A percentile compares a stretch with the other conserved stretches of the same genome.
Conservation (phyloP, 2,797 vertebrate genomes). For the Echeneis naucrates region DNA sequence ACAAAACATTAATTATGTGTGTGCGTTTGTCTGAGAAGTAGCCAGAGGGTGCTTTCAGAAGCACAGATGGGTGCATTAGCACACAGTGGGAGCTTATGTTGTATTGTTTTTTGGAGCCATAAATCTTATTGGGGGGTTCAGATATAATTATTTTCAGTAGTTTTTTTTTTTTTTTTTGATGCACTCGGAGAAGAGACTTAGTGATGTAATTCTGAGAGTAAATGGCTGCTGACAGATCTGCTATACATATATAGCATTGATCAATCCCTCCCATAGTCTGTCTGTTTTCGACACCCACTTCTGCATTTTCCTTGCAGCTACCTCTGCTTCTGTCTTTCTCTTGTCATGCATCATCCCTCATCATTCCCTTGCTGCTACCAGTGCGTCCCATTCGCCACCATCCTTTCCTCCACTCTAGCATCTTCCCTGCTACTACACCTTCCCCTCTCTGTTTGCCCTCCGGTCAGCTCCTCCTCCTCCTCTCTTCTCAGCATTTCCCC, state of each 20-base stretch:
- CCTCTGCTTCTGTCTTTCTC: slow-evolving; percentile 24
- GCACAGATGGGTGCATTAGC: slow-evolving; percentile 41
- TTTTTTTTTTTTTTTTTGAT: slow-evolving; percentile 42
- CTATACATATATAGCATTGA: slow-evolving; percentile 14
- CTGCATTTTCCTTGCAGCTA: slow-evolving; percentile 5
- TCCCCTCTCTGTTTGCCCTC: slow-evolving; percentile 45
- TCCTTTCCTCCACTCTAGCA: slow-evolving; percentile 21
- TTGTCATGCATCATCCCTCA: slow-evolving; percentile 37
- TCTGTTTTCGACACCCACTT: slow-evolving; percentile 6
- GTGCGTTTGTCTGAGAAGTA: slow-evolving; percentile 12
- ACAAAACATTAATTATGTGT: slow-evolving; percentile 7
- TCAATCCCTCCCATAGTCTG: slow-evolving; percentile 17
- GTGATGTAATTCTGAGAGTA: slow-evolving; percentile 18
- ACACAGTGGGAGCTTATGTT: slow-evolving; percentile 48
- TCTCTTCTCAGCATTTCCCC: slow-evolving; percentile 24
- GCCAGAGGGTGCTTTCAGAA: slow-evolving; percentile 34
- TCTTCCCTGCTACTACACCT: slow-evolving; percentile 40
- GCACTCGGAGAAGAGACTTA: slow-evolving; percentile 1
- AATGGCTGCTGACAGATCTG: slow-evolving; percentile 34
- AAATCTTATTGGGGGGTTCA: slow-evolving; percentile 22
- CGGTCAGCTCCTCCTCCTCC: slow-evolving; percentile 47
- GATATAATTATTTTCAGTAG: slow-evolving; percentile 47
- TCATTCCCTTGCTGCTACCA: slow-evolving; percentile 31
- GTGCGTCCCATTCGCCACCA: slow-evolving; percentile 45
- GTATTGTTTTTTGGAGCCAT: slow-evolving; percentile 24